Conservation (phyloP, 2,888 invertebrate species). For the Malachius bipustulatus region DNA sequence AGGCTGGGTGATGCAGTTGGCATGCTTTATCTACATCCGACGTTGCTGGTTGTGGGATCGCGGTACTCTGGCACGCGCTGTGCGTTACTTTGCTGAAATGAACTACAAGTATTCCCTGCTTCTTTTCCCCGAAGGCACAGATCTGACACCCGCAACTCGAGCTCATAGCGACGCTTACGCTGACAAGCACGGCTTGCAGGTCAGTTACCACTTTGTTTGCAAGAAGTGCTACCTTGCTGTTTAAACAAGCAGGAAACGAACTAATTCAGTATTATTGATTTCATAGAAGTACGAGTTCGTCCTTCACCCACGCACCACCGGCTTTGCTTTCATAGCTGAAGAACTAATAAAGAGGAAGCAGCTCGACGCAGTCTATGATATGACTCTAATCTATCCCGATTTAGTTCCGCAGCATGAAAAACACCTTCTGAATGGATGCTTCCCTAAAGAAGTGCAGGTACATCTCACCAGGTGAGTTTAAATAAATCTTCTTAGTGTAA, state of each 20-base stretch:
- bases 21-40: constrained; percentile 72
- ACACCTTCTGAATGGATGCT: constrained; percentile 54
- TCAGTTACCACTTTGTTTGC: constrained; percentile 21
- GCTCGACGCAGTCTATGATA: constrained; percentile 69
- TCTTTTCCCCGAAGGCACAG: constrained; percentile 84
- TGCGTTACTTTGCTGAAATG: constrained; percentile 60
- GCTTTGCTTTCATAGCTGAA: constrained; percentile 52
- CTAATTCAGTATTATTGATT: constrained; percentile 9
- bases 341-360: constrained; percentile 46
- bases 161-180: constrained; percentile 62
- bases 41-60: constrained; percentile 72
- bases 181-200: constrained; percentile 51
- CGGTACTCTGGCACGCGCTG: constrained; percentile 49
- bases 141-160: constrained; percentile 58
- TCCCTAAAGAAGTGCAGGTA: constrained; percentile 67
- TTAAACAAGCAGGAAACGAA: neutral
- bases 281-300: constrained; percentile 54
- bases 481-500: too few relatives aligned
- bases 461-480: constrained; percentile 61
- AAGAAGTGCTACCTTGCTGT: neutral
- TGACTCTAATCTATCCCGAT: constrained; percentile 74
- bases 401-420: constrained; percentile 63
- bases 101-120: constrained; percentile 57
- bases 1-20: constrained; percentile 85
- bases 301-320: constrained; percentile 78